Percentiles rank a stretch among this genome's conserved stretches.
Evolutionary conservation across 35 echinoderm and acorn worm genomes (phyloP).

Genomic region (Diadema setosum): DNA sequence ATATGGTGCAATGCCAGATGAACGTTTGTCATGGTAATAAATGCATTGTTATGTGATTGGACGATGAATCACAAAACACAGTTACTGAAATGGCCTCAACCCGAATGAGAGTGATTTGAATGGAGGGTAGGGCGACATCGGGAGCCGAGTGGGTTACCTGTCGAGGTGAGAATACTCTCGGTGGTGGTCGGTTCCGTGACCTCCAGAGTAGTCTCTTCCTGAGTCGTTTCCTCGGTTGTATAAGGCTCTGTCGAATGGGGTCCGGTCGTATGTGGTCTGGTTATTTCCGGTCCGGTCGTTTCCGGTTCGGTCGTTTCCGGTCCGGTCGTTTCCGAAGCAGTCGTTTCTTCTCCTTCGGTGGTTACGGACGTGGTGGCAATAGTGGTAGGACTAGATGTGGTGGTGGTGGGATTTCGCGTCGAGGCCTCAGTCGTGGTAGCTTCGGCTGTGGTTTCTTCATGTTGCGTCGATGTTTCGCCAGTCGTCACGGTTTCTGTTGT

Average conservation of each 20-base stretch:
- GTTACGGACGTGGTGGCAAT: neutral
- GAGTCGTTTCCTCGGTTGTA: neutral
- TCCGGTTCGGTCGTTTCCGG: neutral
- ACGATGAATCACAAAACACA: no score
- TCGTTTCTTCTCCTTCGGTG: neutral
- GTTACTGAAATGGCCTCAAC: no score
- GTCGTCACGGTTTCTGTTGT: neutral
- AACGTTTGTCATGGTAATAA: no score
- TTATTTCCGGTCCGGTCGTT: neutral
- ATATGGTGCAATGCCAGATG: no score
- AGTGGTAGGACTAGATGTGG: neutral
- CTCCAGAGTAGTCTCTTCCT: neutral
- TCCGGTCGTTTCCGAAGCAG: neutral
- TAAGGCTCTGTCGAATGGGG: neutral
- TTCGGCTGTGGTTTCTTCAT: neutral
- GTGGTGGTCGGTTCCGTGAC: neutral
- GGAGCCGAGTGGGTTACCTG: no score
- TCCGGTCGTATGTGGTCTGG: neutral
- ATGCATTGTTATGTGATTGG: no score
- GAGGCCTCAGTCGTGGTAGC: neutral
- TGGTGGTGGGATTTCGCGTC: neutral
- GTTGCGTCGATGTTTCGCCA: neutral
- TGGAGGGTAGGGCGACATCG: no score
- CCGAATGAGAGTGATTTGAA: no score
- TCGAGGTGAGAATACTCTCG: neutral